phyloP scores from a whole-genome alignment of 2,113 vertebrate species.

The Psilopsiagon aurifrons region DNA sequence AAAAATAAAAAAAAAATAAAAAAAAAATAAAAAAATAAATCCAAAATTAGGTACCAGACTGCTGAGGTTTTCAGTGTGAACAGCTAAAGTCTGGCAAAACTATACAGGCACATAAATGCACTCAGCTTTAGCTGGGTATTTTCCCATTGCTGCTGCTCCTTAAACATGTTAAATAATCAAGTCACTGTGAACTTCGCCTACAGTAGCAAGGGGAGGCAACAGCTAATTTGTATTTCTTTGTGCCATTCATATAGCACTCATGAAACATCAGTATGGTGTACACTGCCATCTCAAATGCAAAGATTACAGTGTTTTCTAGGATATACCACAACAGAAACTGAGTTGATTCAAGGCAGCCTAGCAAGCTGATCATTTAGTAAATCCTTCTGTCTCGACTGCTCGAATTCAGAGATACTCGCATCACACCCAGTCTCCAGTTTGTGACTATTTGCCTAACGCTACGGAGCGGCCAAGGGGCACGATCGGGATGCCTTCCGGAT shows the following conservation, averaged over 20 bases:
- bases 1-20: no score
- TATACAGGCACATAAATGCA: background rate
- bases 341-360: background rate
- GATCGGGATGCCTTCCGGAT: rapidly evolving
- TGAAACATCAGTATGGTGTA: background rate
- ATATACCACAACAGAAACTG: rapidly evolving
- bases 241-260: no score
- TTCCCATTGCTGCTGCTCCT: background rate
- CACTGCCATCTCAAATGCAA: background rate
- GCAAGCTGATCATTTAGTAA: background rate
- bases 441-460: background rate
- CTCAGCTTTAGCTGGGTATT: background rate
- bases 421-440: rapidly evolving
- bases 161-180: background rate
- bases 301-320: background rate
- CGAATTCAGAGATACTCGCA: background rate
- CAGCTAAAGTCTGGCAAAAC: background rate
- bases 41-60: background rate
- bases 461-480: background rate
- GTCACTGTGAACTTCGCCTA: background rate
- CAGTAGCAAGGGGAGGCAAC: background rate
- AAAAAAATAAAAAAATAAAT: rapidly evolving
- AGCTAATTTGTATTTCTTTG: background rate
- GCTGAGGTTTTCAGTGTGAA: background rate
- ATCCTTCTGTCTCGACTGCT: background rate